phyloP scores from a whole-genome alignment of 2,888 invertebrate genomes.

The Anorthoa munda region DNA sequence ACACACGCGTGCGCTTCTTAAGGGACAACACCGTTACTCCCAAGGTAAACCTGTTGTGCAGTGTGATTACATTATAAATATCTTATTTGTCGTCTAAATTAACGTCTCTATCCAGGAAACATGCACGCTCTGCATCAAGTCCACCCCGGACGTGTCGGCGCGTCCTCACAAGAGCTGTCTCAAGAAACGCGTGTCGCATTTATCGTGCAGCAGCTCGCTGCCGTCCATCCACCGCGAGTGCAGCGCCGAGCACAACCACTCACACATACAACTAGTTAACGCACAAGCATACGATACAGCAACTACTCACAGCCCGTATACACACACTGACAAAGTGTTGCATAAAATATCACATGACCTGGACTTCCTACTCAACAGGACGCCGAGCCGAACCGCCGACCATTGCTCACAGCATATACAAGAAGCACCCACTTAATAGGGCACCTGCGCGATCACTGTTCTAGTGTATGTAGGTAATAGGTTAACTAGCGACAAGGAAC shows the following conservation, averaged over 20 bases:
- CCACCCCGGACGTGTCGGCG: slow-evolving; percentile 86
- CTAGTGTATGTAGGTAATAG: slow-evolving; percentile 51
- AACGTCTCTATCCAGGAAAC: slow-evolving; percentile 67
- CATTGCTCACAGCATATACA: slow-evolving; percentile 79
- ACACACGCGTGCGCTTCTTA: slow-evolving; percentile 68
- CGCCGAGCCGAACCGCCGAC: slow-evolving; percentile 76
- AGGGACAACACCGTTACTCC: slow-evolving; percentile 79
- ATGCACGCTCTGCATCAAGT: slow-evolving; percentile 85
- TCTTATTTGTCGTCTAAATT: background rate
- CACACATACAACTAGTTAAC: slow-evolving; percentile 84
- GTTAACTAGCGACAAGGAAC: slow-evolving; percentile 75
- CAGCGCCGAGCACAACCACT: slow-evolving; percentile 77
- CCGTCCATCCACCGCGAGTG: slow-evolving; percentile 76
- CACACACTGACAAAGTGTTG: slow-evolving; percentile 92
- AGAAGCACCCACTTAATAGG: slow-evolving; percentile 83
- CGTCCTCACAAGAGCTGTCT: slow-evolving; percentile 88
- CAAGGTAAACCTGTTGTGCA: slow-evolving; percentile 60
- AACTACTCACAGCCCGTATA: slow-evolving; percentile 82
- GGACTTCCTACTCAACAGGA: slow-evolving; percentile 95
- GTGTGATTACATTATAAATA: background rate
- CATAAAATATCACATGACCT: slow-evolving; percentile 96
- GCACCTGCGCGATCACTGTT: background rate
- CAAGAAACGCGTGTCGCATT: slow-evolving; percentile 80
- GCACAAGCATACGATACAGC: slow-evolving; percentile 81
- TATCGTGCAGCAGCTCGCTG: slow-evolving; percentile 80